Evolutionary conservation across 1,140 invertebrate genomes (phyloP), one percentile per base, ranked within the genome.

Genomic region (Drosophila nigrodunni): DNA sequence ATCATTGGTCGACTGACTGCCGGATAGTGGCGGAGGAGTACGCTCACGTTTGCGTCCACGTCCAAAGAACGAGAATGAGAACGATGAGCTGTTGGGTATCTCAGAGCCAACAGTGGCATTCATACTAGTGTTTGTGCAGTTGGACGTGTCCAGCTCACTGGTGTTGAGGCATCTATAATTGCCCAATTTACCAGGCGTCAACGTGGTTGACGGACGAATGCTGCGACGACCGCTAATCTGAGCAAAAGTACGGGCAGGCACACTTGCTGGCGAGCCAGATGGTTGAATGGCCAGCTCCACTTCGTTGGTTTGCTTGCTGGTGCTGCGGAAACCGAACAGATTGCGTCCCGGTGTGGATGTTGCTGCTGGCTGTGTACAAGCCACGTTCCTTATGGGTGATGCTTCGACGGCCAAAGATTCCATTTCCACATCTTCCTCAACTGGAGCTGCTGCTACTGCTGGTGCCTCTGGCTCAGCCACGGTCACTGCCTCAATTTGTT

Each of bases 51-150:
- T 92, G 5, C 88, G 91, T 7, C 85, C 80, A 7, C 82, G 85
- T 0, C 78, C 78, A 41, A 83, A 86, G 73, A 90, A 87, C 5
- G 87, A 90, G 68, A 92, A 92, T 3, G 91, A 92, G 10, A 91
- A 90, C 3, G 89, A 89, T 0, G 81, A 92, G 47, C 65, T 91
- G 46, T 91, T 91, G 57, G 91, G 87, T 11, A 82, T 77, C 58
- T 92, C 91, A 1, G 91, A 92, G 6, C 91, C 91, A 7, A 90
- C 89, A 11, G 91, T 92, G 6, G 90, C 91, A 64, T 92, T 92
- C 78, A 92, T 79, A 70, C 89, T 92, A 18, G 79, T 74, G 58
- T 91, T 92, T 1, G 85, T 90, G 64, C 78, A 77, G 30, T 35
- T 68, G 0, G 87, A 89, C 10, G 80, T 75, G 64, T 92, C 91